Evolutionary conservation across 1,140 invertebrate species (phyloP), one percentile per base, ranked within the genome.

Genomic region (Drosophila subobscura): DNA sequence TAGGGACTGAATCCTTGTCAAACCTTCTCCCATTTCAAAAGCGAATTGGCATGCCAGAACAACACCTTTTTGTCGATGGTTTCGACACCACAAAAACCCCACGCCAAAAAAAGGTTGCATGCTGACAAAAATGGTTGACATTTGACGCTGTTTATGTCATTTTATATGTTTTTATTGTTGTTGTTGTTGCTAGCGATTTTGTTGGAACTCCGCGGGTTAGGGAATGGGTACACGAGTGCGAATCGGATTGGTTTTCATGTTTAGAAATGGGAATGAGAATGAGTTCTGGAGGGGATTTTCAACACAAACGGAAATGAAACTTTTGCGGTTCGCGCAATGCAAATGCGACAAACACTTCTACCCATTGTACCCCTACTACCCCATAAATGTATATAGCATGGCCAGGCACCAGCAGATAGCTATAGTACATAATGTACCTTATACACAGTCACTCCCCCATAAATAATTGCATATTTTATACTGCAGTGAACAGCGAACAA

Each of bases 381-480:
- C 10, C 1, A 44, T 46, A 25, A n/a, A 55, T 54, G 20, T 23
- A 47, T 42, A 46, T 58, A 41, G 45, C 37, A 50, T 46, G 40
- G 3, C 14, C 33, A 40, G 45, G 45, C n/a, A 22, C 10, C 33
- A 37, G 10, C 33, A 37, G 33, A 12, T 37, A 37, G 33, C 10
- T 37, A 3, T 12, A 37, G 45, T 8, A 57, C 16, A 57, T 44
- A 12, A 51, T 42, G 40, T n/a, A 55, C 10, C 7, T 55, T 49
- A 22, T 37, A 46, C 41, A 42, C 60, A 25, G 22, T 47, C 51
- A 16, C 50, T 44, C 54, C 2, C 16, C 14, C 50, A 75, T 65
- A 79, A 75, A 75, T 81, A 81, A 85, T 77, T 76, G 61, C 66
- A 84, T 76, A 79, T 84, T 79, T 76, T 55, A 83, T 79, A 59